Evolutionary conservation across 2,888 invertebrate genomes (phyloP).

Genomic region (Chymomyza fuscimana): DNA sequence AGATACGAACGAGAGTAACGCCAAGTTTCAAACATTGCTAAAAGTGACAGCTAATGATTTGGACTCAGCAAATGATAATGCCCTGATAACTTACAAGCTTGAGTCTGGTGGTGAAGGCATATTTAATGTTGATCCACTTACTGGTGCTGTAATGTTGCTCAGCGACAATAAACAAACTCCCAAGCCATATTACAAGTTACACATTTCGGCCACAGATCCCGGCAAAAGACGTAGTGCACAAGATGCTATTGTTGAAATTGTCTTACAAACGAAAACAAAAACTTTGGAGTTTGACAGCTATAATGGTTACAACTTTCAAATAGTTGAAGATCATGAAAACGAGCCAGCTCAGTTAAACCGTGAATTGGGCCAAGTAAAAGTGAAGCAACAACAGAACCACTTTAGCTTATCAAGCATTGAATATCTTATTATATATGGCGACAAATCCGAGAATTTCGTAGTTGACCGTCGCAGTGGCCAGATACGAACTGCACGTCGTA

Average conservation of each 20-base stretch:
- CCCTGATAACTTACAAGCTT: conserved; percentile 87
- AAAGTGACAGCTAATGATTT: conserved; percentile 90
- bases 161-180: conserved; percentile 78
- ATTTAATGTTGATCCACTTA: conserved; percentile 89
- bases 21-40: conserved; percentile 80
- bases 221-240: conserved; percentile 87
- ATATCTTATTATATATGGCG: conserved; percentile 87
- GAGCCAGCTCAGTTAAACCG: conserved; percentile 83
- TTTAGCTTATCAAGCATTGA: conserved; percentile 1
- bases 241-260: conserved; percentile 90
- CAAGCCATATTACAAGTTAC: conserved; percentile 86
- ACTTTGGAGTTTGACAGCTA: conserved; percentile 88
- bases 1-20: background rate
- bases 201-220: conserved; percentile 89
- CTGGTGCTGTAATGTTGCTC: conserved; percentile 87
- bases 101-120: conserved; percentile 89
- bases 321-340: conserved; percentile 88
- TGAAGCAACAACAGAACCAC: conserved; percentile 78
- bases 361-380: conserved; percentile 88
- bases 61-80: conserved; percentile 92
- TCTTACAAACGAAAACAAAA: conserved; percentile 86
- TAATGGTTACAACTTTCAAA: conserved; percentile 89
- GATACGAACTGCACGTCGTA: conserved; percentile 87
- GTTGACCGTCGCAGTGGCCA: conserved; percentile 90
- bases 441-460: conserved; percentile 87